Evolutionary conservation across 2,113 vertebrate genomes (phyloP).

Genomic region (Microcebus griseorufus): DNA sequence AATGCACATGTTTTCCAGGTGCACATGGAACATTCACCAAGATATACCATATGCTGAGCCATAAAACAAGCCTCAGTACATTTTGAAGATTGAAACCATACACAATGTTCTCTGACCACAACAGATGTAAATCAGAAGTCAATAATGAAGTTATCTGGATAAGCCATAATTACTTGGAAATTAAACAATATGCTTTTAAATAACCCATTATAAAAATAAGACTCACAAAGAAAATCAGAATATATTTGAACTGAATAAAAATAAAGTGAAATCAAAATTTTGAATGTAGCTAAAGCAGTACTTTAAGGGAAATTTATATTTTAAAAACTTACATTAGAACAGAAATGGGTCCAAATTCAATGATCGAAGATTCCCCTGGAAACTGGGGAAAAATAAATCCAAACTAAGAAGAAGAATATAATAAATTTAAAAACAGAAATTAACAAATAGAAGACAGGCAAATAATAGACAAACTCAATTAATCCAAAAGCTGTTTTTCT

Average conservation of each 20-base stretch:
- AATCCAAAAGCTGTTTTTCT: not conserved
- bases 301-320: not conserved
- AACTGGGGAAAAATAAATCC: not conserved
- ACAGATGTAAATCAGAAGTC: not conserved
- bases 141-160: not conserved
- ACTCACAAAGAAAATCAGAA: not conserved
- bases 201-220: not conserved
- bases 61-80: not conserved
- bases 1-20: not conserved
- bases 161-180: not conserved
- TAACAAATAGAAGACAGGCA: not conserved
- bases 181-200: not conserved
- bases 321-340: not conserved
- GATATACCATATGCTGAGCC: not conserved
- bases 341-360: not conserved
- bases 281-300: not conserved
- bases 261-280: not conserved
- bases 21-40: not conserved
- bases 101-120: not conserved
- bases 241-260: constrained; percentile 23
- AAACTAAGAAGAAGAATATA: not conserved
- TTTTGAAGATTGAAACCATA: not conserved
- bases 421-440: not conserved
- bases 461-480: not conserved
- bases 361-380: not conserved